Evolutionary conservation across 2,888 invertebrate genomes (phyloP), one percentile per base, ranked within the genome.

Genomic region (Hipparchia sbordonii): DNA sequence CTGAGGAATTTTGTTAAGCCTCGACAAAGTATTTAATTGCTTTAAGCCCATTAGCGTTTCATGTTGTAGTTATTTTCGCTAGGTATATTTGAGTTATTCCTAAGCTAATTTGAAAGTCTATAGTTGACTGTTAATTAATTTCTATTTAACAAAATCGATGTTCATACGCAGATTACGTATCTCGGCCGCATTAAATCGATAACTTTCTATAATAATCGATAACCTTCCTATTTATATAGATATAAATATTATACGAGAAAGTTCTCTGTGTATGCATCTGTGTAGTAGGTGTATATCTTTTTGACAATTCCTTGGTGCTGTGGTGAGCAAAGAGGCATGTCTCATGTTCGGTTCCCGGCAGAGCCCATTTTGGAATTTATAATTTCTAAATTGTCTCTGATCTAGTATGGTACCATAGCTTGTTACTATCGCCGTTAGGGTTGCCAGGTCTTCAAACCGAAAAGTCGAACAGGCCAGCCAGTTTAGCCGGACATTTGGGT

Each of bases 101-200:
- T 51, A 12, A 23, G 63, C 51, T 51, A 63, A 67, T 56, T 67
- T 13, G 66, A 54, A 67, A 67, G 66, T 63, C 23, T 66, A 33
- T 54, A 48, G 12, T 54, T 66, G 54, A 56, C n/a, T 56, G 57
- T 56, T 67, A 67, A 57, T 67, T 67, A 67, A 67, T 67, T 57
- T 10, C 46, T 46, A 57, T 67, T 67, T 67, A 67, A 46, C 23
- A 57, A 23, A 57, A 57, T 67, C 67, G 57, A 57, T 67, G 67
- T 67, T 57, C 45, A 67, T 67, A 57, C 67, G 45, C 67, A 13
- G 45, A 46, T 52, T 33, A 52, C 65, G 56, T 23, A 57, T 51
- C 48, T 65, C 13, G 67, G 45, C 57, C 45, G 57, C 57, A 56
- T 67, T 67, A 57, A 56, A 46, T 67, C 13, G 67, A 67, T 67